Percentiles rank a stretch among this genome's conserved stretches.
These are phyloP conservation scores for Falco concolor DNA, from an alignment of 2,797 vertebrate genomes.

Conservation along the genomic window DNA sequence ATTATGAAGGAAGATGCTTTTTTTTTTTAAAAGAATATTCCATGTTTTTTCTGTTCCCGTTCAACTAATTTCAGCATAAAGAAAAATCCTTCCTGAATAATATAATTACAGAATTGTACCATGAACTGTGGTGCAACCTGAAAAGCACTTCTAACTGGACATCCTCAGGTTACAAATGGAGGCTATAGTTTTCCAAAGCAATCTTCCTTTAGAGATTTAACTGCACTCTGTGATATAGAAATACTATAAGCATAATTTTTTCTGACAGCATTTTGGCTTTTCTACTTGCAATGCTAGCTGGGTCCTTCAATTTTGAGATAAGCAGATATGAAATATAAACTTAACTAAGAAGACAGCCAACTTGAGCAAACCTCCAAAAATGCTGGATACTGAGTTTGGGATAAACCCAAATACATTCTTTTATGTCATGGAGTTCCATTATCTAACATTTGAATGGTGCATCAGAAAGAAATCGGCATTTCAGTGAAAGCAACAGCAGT, in stretches of 20 bases:
- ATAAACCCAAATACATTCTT: background rate
- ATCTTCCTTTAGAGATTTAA: background rate
- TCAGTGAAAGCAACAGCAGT: background rate
- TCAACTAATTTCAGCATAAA: background rate
- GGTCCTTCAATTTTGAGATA: background rate
- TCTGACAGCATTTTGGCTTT: background rate
- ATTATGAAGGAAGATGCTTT: background rate
- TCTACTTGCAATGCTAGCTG: background rate
- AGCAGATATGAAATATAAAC: background rate
- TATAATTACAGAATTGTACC: rapidly evolving
- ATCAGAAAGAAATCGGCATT: background rate
- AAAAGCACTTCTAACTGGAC: background rate
- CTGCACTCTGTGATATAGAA: background rate
- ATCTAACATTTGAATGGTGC: background rate
- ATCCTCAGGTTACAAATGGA: background rate
- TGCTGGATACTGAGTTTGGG: background rate
- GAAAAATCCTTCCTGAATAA: background rate
- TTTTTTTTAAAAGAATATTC: background rate
- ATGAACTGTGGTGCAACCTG: background rate
- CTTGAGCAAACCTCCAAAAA: background rate
- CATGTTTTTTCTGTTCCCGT: background rate
- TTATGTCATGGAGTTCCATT: background rate
- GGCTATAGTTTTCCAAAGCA: background rate
- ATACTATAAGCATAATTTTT: background rate
- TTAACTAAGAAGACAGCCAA: background rate